Base-by-base conservation (phyloP, 2,888 invertebrate species). In the Microplitis manilae region DNA sequence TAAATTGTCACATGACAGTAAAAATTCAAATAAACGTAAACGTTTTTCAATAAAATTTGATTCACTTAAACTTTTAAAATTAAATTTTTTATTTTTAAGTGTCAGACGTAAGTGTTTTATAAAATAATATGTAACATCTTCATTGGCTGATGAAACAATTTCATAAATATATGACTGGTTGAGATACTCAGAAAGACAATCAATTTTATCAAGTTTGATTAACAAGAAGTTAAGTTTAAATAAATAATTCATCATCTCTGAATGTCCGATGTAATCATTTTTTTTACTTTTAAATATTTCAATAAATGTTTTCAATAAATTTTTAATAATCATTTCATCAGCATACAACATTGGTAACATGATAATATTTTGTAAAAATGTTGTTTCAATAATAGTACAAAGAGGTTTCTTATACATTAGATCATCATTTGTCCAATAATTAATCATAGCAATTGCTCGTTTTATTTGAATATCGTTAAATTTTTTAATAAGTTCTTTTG, bases 311-410 rank as follows among this genome's bases (percentile, higher is more conserved):
- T n/a, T 5, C 5, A 17, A 39, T 7, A 40, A 39, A 62, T 39
- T 62, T 6, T 40, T 2, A 5, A 17, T 8, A 15, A 6, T 8
- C 8, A 40, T 1, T 40, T 65, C 20, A 8, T 62, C 60, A 17
- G 13, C 8, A 40, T 15, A 40, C 20, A 6, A 13, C 6, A 65
- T 13, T 20, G 20, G 50, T 40, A 41, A 6, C 20, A 64, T 65
- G 6, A 5, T 41, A 15, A 73, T 41, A 73, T 50, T 73, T 8
- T 73, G 73, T 50, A 73, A 41, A 73, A 65, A 73, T 9, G 65
- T 65, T n/a, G 73, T 17, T 73, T 65, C 73, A 50, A 73, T 73
- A 8, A 65, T 13, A 30, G 40, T 13, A 17, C 65, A 65, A 13
- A 73, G n/a, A 30, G 70, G 38, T 71, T 38, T 61, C 30, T 41